Evolutionary conservation across 2,113 vertebrate genomes (phyloP).

Genomic region (Gambusia affinis): DNA sequence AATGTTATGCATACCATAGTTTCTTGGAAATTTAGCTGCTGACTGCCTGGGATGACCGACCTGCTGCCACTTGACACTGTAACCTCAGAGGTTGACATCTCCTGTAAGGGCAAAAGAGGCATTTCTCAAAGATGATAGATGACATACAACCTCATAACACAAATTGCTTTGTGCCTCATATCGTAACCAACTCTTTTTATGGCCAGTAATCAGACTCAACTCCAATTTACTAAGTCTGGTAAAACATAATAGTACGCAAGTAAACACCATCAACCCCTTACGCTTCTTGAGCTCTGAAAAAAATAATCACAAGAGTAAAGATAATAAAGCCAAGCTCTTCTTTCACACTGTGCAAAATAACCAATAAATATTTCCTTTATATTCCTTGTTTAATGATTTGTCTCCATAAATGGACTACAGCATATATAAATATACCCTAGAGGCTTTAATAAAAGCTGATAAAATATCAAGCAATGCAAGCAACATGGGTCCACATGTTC

Average conservation of each 20-base stretch:
- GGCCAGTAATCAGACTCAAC: slow-evolving; percentile 21
- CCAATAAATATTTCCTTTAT: slow-evolving; percentile 3
- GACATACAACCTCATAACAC: slow-evolving; percentile 8
- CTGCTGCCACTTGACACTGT: slow-evolving; percentile 71
- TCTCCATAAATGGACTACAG: not conserved
- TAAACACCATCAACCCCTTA: slow-evolving; percentile 38
- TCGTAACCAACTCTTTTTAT: not conserved
- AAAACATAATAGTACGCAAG: slow-evolving; percentile 40
- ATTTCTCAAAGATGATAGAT: slow-evolving; percentile 54
- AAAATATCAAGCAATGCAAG: slow-evolving; percentile 21
- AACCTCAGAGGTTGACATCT: slow-evolving; percentile 78
- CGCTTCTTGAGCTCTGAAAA: slow-evolving; percentile 52
- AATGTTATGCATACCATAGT: slow-evolving; percentile 79
- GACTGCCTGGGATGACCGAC: slow-evolving; percentile 71
- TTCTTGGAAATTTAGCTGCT: slow-evolving; percentile 76
- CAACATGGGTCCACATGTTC: slow-evolving; percentile 28
- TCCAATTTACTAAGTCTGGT: slow-evolving; percentile 27
- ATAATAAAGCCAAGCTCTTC: slow-evolving; percentile 54
- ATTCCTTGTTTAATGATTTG: slow-evolving; percentile 24
- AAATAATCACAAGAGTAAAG: slow-evolving; percentile 54
- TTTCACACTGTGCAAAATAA: slow-evolving; percentile 28
- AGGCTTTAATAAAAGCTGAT: slow-evolving; percentile 26
- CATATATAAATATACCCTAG: slow-evolving; percentile 9
- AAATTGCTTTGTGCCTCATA: slow-evolving; percentile 9
- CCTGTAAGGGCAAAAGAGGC: slow-evolving; percentile 73